Evolutionary conservation across 1,140 invertebrate species (phyloP), one percentile per base, ranked within the genome.

Genomic region (Leptinotarsa undecemlineata): DNA sequence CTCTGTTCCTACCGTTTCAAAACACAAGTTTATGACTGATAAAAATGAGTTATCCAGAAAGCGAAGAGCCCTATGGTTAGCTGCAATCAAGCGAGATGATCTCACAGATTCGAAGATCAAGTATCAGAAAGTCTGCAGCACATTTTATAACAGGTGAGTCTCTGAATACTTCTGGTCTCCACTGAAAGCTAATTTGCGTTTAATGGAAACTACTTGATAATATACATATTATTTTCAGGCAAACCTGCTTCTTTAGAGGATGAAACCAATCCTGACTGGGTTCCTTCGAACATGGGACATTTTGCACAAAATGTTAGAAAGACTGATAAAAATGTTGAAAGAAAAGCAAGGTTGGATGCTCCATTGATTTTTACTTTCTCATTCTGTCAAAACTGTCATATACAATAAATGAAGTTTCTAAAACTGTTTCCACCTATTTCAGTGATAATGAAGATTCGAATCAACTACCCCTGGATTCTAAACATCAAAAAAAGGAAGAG

Each of bases 221-320:
- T 57, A 57, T 57, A 57, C 14, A 57, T 57, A 57, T 57, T 57
- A 57, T 57, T 57, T 57, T 57, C 48, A 57, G 48, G 48, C 0
- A 57, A 57, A 57, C 14, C 48, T 57, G 48, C 48, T 57, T 14
- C 48, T 57, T 57, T 57, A 57, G 48, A 57, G 48, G 48, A 57
- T 57, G 48, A 57, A 57, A 57, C n/a, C 14, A 57, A 57, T 57
- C n/a, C 48, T 57, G 48, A 57, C 48, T 57, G 48, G 48, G 48
- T 57, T 57, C 48, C 48, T 57, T 57, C 48, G 48, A 15, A 57
- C 14, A 17, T 57, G 48, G 48, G 48, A 57, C 48, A 57, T 57
- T 57, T 15, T 1, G 14, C 14, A n/a, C 13, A 57, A 57, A 57
- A 57, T 1, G n/a, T 15, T 57, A 14, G 48, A 57, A 57, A 57